phyloP scores from a whole-genome alignment of 2,888 invertebrate genomes.

The Acheta domesticus region DNA sequence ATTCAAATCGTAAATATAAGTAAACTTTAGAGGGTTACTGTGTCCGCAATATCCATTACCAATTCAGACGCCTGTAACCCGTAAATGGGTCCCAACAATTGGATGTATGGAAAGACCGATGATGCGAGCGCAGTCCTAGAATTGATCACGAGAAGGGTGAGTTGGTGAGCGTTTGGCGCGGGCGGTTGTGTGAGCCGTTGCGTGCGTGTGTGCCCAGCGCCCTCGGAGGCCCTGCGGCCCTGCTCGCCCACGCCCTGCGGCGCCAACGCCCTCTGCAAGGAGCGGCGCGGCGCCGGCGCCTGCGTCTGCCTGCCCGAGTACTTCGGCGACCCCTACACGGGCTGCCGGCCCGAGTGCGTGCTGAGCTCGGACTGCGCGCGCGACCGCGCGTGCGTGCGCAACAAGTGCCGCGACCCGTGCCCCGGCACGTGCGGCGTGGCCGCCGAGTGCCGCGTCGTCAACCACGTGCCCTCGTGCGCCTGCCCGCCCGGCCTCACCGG shows the following conservation, averaged over 20 bases:
- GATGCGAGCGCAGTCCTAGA: too few relatives aligned
- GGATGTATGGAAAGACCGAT: too few relatives aligned
- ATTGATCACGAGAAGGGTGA: neutral
- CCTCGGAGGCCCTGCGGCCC: constrained; percentile 61
- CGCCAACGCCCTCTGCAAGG: constrained; percentile 72
- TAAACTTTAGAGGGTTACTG: too few relatives aligned
- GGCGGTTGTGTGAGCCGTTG: constrained; percentile 21
- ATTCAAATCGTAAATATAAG: too few relatives aligned
- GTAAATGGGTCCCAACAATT: too few relatives aligned
- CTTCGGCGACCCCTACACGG: constrained; percentile 72
- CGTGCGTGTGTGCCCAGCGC: constrained; percentile 38
- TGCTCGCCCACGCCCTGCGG: constrained; percentile 79
- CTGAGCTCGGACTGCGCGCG: constrained; percentile 72
- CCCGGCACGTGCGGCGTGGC: constrained; percentile 73
- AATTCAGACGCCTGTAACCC: too few relatives aligned
- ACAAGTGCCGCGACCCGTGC: constrained; percentile 76
- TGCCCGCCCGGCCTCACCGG: constrained; percentile 70
- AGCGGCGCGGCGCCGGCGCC: constrained; percentile 69
- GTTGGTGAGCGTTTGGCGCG: neutral
- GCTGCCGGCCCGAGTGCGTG: constrained; percentile 77
- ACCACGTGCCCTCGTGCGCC: constrained; percentile 73
- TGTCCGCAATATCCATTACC: too few relatives aligned
- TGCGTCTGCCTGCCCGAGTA: constrained; percentile 72
- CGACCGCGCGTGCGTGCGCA: constrained; percentile 69
- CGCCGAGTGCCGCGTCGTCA: constrained; percentile 69